Evolutionary conservation across 2,113 vertebrate species (phyloP), one percentile per base, ranked within the genome.

Genomic region (Apaloderma vittatum): DNA sequence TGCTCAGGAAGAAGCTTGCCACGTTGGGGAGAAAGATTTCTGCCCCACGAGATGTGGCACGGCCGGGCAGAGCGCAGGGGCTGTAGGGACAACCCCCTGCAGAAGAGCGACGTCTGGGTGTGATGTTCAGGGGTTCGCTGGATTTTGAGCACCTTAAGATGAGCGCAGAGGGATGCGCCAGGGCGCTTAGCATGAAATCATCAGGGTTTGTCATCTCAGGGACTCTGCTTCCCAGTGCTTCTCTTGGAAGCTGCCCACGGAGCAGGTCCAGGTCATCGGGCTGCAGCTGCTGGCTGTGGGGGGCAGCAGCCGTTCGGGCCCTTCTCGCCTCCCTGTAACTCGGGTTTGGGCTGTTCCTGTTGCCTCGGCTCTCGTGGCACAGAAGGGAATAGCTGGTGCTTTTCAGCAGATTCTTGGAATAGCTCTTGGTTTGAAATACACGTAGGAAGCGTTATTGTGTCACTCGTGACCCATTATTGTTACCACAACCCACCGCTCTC

Each of bases 1-100:
- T 1, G 22, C 82, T 72, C 36, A 8, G 66, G 4, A 4, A 49
- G 72, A 27, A 40, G 13, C 45, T 40, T 17, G 68, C 6, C 9
- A 59, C 37, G 19, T 26, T 2, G 1, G 67, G 54, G 59, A 51
- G 12, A 10, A 1, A 2, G 7, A 34, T 59, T 90, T 37, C 30
- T 66, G 49, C 34, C 48, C 43, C 58, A 3, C 0, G 1, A 79
- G 74, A 52, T 3, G 52, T 40, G 54, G 21, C 1, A 4, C 59
- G 67, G 52, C 26, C 7, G 6, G 66, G 32, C 37, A 21, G 72
- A 45, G 36, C 0, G 1, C 0, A 1, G 65, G n/a, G 45, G 8
- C 23, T 0, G 4, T 2, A 11, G 45, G 48, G 34, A 54, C 3
- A 6, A 1, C 18, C 37, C 52, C 1, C 2, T 5, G 40, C 32